These are phyloP conservation scores for Mesocentrotus franciscanus DNA, from an alignment of 53 echinoderm and acorn worm genomes.

Conservation along the genomic window DNA sequence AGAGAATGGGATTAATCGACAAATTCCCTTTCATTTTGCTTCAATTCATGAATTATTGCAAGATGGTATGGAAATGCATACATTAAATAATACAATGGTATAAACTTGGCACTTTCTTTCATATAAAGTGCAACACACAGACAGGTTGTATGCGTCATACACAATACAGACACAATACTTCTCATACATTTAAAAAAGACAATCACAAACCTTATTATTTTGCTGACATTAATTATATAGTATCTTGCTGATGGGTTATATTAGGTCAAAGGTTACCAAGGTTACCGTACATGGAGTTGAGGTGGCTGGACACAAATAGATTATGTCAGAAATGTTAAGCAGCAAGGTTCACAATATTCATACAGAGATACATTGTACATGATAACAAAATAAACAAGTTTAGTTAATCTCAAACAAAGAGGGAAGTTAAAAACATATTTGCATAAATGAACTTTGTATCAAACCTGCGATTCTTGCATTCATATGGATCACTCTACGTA, in stretches of 20 bases:
- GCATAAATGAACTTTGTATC: background rate
- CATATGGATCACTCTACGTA: background rate
- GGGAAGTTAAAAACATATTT: conserved; percentile 4
- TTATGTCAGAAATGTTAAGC: background rate
- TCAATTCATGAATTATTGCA: background rate
- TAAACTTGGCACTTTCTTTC: conserved; percentile 11
- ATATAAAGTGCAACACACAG: background rate
- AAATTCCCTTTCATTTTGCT: background rate
- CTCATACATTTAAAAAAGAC: background rate
- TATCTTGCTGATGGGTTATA: background rate
- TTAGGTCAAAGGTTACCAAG: background rate
- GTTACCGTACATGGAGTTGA: background rate
- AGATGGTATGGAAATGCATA: background rate
- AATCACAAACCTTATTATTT: background rate
- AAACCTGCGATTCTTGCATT: background rate
- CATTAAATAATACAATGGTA: conserved; percentile 10
- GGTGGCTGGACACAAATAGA: background rate
- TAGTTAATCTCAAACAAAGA: background rate
- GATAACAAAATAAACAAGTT: background rate
- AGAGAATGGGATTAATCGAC: background rate
- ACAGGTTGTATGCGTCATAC: background rate
- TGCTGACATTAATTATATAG: background rate
- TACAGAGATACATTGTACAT: background rate
- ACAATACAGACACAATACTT: background rate
- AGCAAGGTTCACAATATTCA: background rate